Evolutionary conservation across 2,113 vertebrate genomes (phyloP).

Genomic region (Fulica atra): DNA sequence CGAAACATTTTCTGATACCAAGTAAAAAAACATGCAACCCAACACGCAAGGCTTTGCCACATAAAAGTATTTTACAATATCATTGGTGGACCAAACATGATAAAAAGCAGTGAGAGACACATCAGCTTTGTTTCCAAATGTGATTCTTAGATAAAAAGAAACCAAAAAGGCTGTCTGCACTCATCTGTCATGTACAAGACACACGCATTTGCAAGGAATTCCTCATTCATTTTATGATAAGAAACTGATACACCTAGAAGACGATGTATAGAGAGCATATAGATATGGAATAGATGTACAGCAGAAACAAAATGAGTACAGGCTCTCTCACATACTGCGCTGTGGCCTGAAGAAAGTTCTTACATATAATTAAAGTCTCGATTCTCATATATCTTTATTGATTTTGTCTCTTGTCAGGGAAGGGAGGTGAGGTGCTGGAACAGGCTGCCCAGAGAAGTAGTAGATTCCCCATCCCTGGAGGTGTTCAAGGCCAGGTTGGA

Average conservation of each 20-base stretch:
- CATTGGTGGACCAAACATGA: not conserved
- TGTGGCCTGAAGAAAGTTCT: not conserved
- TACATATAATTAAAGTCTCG: not conserved
- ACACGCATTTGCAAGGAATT: not conserved
- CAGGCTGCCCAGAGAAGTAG: too few species aligned
- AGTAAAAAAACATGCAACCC: not conserved
- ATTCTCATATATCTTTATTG: not conserved
- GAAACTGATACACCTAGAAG: not conserved
- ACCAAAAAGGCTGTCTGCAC: not conserved
- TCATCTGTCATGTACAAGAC: not conserved
- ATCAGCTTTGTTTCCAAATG: not conserved
- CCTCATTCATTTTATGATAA: not conserved
- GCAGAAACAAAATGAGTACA: not conserved
- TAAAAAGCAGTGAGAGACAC: not conserved
- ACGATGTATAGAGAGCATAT: not conserved
- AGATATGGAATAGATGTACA: rapidly evolving
- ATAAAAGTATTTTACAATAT: not conserved
- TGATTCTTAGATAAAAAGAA: not conserved
- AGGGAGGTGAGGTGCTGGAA: too few species aligned
- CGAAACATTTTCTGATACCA: not conserved
- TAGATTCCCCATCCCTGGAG: too few species aligned
- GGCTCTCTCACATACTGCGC: not conserved
- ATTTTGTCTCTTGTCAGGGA: not conserved
- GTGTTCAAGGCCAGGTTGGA: too few species aligned
- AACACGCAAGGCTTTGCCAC: not conserved